Percentiles rank a stretch among this genome's conserved stretches.
Conservation (phyloP, 2,797 vertebrate species). For the Euthynnus affinis region DNA sequence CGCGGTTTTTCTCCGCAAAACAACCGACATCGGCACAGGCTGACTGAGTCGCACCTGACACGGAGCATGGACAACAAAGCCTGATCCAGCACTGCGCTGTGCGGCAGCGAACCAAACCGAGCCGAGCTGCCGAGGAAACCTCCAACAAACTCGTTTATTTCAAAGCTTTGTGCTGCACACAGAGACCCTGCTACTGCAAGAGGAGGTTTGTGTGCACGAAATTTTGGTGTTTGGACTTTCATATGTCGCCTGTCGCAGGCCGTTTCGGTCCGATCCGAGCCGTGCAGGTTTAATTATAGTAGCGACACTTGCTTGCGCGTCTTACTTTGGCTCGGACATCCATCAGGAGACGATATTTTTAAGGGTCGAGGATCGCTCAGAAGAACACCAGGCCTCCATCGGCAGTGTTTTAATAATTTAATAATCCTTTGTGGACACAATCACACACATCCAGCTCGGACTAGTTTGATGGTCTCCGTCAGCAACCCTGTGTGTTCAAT, state of each 20-base stretch:
- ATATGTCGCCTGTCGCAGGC: conserved; percentile 12
- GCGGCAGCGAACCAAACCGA: conserved; percentile 30
- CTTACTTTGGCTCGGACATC: conserved; percentile 19
- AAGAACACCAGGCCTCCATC: conserved; percentile 25
- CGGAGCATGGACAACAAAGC: conserved; percentile 74
- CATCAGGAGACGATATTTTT: background rate
- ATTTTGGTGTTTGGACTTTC: conserved; percentile 19
- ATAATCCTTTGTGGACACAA: background rate
- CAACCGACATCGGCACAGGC: background rate
- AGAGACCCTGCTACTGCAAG: conserved; percentile 1
- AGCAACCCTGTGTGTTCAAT: conserved; percentile 65
- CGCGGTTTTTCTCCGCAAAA: background rate
- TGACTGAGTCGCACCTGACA: conserved; percentile 69
- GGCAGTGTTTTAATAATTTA: conserved; percentile 17
- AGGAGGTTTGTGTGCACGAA: conserved; percentile 5
- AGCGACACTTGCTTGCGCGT: conserved; percentile 41
- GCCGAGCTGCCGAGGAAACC: background rate
- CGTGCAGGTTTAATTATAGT: conserved; percentile 57
- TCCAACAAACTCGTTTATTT: background rate
- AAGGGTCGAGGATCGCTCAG: background rate
- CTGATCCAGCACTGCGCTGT: conserved; percentile 39
- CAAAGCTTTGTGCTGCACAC: background rate
- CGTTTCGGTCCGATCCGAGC: conserved; percentile 28
- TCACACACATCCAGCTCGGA: conserved; percentile 10
- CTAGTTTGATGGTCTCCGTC: conserved; percentile 26